phyloP scores from a whole-genome alignment of 1,140 invertebrate genomes.

The Babylonia areolata region DNA sequence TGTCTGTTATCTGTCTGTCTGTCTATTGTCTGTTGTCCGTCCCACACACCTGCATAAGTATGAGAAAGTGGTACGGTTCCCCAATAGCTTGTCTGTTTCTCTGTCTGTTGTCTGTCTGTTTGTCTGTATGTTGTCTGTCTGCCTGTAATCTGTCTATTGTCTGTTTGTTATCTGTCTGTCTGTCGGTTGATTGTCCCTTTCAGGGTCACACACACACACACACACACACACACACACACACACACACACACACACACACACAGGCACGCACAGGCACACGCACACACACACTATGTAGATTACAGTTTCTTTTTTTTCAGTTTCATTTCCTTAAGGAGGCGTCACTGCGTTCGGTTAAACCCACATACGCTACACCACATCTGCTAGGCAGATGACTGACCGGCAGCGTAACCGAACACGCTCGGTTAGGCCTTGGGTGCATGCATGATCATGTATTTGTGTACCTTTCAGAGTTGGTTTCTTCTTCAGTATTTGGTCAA shows the following conservation, averaged over 20 bases:
- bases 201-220: slow-evolving; percentile 1
- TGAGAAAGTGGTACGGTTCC: slow-evolving; percentile 6
- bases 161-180: background rate
- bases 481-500: too few species aligned
- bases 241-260: background rate
- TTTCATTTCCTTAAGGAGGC: too few species aligned
- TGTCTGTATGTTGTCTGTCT: too few species aligned
- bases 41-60: background rate
- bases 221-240: slow-evolving; percentile 20
- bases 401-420: too few species aligned
- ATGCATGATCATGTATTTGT: too few species aligned
- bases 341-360: too few species aligned
- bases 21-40: background rate
- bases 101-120: background rate
- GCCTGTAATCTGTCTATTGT: background rate
- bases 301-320: too few species aligned
- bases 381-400: too few species aligned
- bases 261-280: background rate
- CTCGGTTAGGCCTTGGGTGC: too few species aligned
- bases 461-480: too few species aligned
- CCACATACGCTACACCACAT: too few species aligned
- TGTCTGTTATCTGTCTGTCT: background rate
- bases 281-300: too few species aligned
- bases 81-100: background rate
- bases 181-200: background rate